These are phyloP conservation scores for Bufo bufo DNA, from an alignment of 2,113 vertebrate species.

Conservation along the genomic window DNA sequence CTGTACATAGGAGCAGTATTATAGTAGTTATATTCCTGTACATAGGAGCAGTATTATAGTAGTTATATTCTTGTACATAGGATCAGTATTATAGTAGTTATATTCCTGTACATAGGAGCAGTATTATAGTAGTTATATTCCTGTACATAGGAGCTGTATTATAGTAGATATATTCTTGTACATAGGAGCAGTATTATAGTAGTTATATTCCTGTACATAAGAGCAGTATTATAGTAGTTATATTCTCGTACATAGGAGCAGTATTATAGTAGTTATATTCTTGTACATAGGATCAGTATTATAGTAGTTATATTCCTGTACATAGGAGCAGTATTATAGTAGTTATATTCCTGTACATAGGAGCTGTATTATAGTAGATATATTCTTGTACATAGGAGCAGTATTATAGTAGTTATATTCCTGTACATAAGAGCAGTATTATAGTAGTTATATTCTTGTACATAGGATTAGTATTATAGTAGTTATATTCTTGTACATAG, in stretches of 20 bases:
- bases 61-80: not conserved
- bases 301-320: constrained; percentile 9
- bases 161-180: too few relatives aligned
- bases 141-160: too few relatives aligned
- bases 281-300: constrained; percentile 11
- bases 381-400: constrained; percentile 12
- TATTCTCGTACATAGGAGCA: constrained; percentile 5
- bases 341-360: not conserved
- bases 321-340: not conserved
- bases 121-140: not conserved
- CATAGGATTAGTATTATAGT: not conserved
- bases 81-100: constrained; percentile 2
- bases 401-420: constrained; percentile 23
- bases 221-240: constrained; percentile 19
- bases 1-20: not conserved
- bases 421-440: not conserved
- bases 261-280: constrained; percentile 21
- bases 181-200: constrained; percentile 10
- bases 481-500: constrained; percentile 8
- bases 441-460: constrained; percentile 16
- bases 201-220: constrained; percentile 13
- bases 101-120: not conserved
- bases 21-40: not conserved
- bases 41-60: not conserved
- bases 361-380: not conserved